Percentiles rank a stretch among this genome's conserved stretches.
phyloP scores from a whole-genome alignment of 2,113 vertebrate genomes.

The Seriola aureovittata region DNA sequence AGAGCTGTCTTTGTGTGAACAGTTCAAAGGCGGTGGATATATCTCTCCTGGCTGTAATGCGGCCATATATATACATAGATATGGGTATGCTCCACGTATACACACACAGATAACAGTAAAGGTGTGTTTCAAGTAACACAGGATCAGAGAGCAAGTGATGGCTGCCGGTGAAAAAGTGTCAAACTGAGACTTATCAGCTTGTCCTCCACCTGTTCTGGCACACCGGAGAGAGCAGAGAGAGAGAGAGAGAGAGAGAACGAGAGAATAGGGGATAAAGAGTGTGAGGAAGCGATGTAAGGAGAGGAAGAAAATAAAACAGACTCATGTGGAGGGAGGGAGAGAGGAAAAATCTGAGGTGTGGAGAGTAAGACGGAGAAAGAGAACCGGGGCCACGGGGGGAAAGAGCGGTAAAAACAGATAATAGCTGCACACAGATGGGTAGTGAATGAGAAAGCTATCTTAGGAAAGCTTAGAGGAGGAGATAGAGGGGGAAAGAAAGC shows the following conservation, averaged over 20 bases:
- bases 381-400: conserved; percentile 19
- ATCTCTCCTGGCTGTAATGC: conserved; percentile 33
- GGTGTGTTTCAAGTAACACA: conserved; percentile 45
- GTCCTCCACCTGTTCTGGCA: conserved; percentile 61
- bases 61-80: conserved; percentile 46
- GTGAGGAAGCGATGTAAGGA: background rate
- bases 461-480: conserved; percentile 27
- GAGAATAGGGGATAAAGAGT: conserved; percentile 25
- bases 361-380: conserved; percentile 28
- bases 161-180: conserved; percentile 46
- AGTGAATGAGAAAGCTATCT: conserved; percentile 55
- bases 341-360: background rate
- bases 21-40: conserved; percentile 62
- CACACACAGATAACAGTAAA: conserved; percentile 44
- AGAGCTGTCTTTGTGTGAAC: conserved; percentile 52
- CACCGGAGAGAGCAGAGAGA: conserved; percentile 44
- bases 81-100: conserved; percentile 23
- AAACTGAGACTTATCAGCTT: conserved; percentile 66
- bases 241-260: conserved; percentile 21
- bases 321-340: conserved; percentile 2
- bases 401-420: conserved; percentile 41
- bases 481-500: conserved; percentile 49
- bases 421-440: conserved; percentile 43
- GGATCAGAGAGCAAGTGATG: conserved; percentile 59
- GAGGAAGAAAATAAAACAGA: conserved; percentile 11